Percentiles rank a stretch among this genome's conserved stretches.
These are phyloP conservation scores for Araneus ventricosus DNA, from an alignment of 1,140 invertebrate species.

Conservation along the genomic window DNA sequence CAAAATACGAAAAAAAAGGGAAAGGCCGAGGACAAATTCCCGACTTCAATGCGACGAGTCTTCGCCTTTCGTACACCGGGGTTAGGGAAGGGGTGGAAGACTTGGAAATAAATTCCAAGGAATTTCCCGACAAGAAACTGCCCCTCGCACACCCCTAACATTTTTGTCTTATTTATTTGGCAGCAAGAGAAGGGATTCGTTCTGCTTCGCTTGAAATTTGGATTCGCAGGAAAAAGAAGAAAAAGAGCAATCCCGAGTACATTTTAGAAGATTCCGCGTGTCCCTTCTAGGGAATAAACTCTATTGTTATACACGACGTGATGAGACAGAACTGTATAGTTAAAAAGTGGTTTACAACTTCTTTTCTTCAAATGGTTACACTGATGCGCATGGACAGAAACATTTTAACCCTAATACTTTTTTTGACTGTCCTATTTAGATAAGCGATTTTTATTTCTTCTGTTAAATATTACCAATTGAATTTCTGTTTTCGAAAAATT, in stretches of 20 bases:
- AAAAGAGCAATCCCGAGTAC: not conserved
- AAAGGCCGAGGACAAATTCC: not conserved
- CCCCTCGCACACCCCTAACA: not conserved
- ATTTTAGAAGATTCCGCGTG: not conserved
- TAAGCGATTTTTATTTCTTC: too few relatives aligned
- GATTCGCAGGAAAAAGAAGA: not conserved
- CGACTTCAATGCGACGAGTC: not conserved
- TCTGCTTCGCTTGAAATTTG: not conserved
- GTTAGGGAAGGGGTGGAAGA: not conserved
- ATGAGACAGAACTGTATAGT: not conserved
- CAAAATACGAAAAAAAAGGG: not conserved
- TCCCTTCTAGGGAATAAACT: not conserved
- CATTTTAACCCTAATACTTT: too few relatives aligned
- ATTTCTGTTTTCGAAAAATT: too few relatives aligned
- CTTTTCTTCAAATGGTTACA: not conserved
- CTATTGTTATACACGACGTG: not conserved
- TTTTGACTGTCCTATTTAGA: too few relatives aligned
- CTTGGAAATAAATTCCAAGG: slow-evolving; percentile 4
- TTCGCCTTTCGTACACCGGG: not conserved
- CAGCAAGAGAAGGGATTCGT: not conserved
- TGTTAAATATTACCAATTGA: too few relatives aligned
- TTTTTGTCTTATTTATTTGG: not conserved
- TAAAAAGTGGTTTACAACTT: not conserved
- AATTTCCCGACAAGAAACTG: not conserved
- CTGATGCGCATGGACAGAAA: too few relatives aligned